Base-by-base conservation (phyloP, 2,888 invertebrate genomes). In the Trilocha varians region DNA sequence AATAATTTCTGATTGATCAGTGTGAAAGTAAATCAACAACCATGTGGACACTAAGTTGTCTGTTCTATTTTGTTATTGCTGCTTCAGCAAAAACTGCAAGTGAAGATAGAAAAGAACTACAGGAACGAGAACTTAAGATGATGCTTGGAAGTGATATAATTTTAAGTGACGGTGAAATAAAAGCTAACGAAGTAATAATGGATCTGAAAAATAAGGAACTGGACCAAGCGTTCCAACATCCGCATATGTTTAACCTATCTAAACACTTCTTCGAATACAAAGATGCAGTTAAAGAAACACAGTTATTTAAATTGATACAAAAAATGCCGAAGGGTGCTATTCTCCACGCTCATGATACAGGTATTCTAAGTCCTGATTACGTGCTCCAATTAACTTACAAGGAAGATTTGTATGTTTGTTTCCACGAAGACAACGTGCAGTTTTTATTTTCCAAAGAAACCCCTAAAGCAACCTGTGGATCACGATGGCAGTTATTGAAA, bases 251-350 rank as follows among this genome's bases (percentile, higher is more conserved):
- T 55, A 84, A 88, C 37, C 88, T 91, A 0, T 85, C 91, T 0
- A 84, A 87, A 45, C 92, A 92, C 66, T 91, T 94, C 54, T 89
- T 93, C 51, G 75, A 87, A 6, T 88, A 89, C 0, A 88, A 88
- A 50, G 69, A 86, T 1, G 66, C 76, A 14, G 88, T 94, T 2
- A 88, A 89, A 13, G 57, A 78, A 0, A 91, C 91, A 0, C 67
- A 87, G 14, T 82, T 94, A 0, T 94, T 88, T 59, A 70, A 88
- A 50, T 63, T 92, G 1, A 87, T 95, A 2, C 75, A 87, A 43
- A 65, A 65, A 32, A 88, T 95, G 88, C 95, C 95, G 0, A 95
- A 95, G 73, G 95, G 93, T 0, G 91, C 88, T 0, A 84, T 90
- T 0, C 71, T 93, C 1, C 94, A 93, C 56, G 88, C 87, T 0